Evolutionary conservation across 1,140 invertebrate species (phyloP), one percentile per base, ranked within the genome.

Genomic region (Bursaphelenchus mucronatus): DNA sequence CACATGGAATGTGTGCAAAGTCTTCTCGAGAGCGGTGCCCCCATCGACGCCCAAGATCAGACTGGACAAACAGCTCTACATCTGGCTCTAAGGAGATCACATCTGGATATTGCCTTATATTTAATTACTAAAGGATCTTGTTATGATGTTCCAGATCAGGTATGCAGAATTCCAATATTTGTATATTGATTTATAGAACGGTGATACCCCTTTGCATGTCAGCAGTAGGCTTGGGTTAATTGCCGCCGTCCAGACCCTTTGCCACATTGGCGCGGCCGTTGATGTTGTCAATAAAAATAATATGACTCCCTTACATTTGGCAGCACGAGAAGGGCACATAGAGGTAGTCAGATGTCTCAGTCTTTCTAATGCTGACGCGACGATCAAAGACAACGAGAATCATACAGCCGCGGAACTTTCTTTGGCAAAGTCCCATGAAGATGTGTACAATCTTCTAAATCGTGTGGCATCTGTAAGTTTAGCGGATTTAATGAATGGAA

Each of bases 11-110:
- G 85, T 78, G 85, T 97, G n/a, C 87, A 91, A 62, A 94, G 93
- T 82, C 85, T 98, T 64, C 82, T 97, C 57, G 90, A 92, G 73
- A 90, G 91, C 72, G 92, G 93, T 70, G 92, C 94, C 21, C 90
- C 94, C 82, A 88, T 97, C 0, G 92, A 97, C 80, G 55, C 82
- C 15, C 70, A 81, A 21, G 86, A 87, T 68, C 84, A 85, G 76
- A 85, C 84, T 70, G 68, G 71, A 54, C 50, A 11, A 76, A 85
- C 86, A n/a, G 85, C 88, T 2, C 76, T 89, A 30, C 87, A 88
- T 78, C 77, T 87, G 69, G 86, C 88, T 8, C 81, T 88, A 46
- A 78, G 83, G 53, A 82, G 87, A 69, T 84, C 85, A 64, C 86
- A 88, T 70, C 81, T 82, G 8, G 78, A 84, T 83, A 94, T 97